Conservation (phyloP, 2,797 vertebrate species). For the Graptemys geographica region DNA sequence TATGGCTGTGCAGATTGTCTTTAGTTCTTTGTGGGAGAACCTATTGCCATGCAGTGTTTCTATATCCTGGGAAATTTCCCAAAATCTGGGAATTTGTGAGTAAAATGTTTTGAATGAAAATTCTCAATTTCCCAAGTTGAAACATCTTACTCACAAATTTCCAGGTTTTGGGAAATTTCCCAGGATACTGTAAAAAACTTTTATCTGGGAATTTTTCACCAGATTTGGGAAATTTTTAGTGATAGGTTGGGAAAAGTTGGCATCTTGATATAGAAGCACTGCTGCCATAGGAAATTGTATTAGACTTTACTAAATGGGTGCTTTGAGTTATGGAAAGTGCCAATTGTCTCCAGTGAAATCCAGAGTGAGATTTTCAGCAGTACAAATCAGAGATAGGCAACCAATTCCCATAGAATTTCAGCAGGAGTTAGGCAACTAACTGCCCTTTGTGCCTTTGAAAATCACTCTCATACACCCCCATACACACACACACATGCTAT, state of each 20-base stretch:
- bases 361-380: background rate
- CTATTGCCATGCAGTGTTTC: background rate
- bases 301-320: background rate
- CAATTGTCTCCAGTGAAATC: background rate
- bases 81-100: no score
- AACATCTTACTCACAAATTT: no score
- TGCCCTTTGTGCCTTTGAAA: conserved; percentile 16
- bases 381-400: background rate
- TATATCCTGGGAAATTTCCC: no score
- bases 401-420: background rate
- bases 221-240: no score
- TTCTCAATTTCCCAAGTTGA: no score
- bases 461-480: background rate
- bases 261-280: no score
- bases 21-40: background rate
- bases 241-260: no score
- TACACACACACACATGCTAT: background rate
- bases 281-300: background rate
- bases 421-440: background rate
- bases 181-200: no score
- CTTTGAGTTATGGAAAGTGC: background rate
- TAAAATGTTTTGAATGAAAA: no score
- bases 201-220: no score
- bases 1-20: background rate
- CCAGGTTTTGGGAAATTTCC: no score